Evolutionary conservation across 2,113 vertebrate species (phyloP).

Genomic region (Heterotilapia buettikoferi): DNA sequence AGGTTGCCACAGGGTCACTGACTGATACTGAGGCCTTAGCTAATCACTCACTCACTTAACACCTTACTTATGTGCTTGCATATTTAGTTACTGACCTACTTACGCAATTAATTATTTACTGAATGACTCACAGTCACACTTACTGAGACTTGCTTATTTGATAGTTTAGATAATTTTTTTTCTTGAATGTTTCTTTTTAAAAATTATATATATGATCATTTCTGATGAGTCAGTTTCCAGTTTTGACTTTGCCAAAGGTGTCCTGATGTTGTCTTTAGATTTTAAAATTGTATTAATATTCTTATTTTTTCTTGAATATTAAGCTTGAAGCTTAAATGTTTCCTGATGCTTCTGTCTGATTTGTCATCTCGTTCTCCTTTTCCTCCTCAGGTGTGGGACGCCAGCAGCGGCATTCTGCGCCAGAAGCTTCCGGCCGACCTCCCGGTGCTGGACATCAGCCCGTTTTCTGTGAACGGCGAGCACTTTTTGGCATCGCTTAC

Average conservation of each 20-base stretch:
- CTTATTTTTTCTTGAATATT: background rate
- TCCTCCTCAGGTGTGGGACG: conserved; percentile 85
- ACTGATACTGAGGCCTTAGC: background rate
- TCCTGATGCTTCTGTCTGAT: background rate
- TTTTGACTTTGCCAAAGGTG: background rate
- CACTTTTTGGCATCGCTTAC: conserved; percentile 87
- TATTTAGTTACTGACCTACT: background rate
- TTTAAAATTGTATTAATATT: background rate
- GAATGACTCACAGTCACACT: background rate
- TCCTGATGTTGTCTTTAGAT: background rate
- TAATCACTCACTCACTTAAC: background rate
- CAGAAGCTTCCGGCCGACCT: conserved; percentile 86
- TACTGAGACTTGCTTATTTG: background rate
- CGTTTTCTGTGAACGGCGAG: conserved; percentile 79
- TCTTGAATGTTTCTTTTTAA: background rate
- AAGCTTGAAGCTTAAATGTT: background rate
- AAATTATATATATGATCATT: accelerated
- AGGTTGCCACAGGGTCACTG: background rate
- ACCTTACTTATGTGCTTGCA: background rate
- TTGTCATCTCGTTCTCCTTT: background rate
- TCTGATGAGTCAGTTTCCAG: background rate
- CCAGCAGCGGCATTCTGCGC: conserved; percentile 78
- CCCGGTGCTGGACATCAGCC: conserved; percentile 87
- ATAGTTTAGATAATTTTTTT: accelerated
- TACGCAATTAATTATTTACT: accelerated